Evolutionary conservation across 1,140 invertebrate species (phyloP), one percentile per base, ranked within the genome.

Genomic region (Drosophila kepulauana): DNA sequence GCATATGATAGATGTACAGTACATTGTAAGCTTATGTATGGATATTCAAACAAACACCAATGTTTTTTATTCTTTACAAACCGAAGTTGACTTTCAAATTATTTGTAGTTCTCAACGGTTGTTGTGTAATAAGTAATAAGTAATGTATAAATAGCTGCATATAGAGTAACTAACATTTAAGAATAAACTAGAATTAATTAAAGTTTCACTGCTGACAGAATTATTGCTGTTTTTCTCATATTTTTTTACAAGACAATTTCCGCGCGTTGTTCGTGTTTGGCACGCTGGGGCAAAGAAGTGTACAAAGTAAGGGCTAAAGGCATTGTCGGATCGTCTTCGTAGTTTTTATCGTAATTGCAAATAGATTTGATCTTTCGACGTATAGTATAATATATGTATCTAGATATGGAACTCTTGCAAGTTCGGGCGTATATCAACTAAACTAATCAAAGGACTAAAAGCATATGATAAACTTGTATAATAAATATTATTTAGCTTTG

Each of bases 41-140:
- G 49, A 75, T 82, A 88, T 89, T 89, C 51, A 65, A 69, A 89
- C 84, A 89, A 84, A 88, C 84, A 88, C 85, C 84, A 88, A 81
- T 73, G 73, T 88, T 75, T 86, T 67, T 82, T 77, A 80, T 68
- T 7, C 67, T 84, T 77, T 67, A 77, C 75, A 66, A 75, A 75
- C 67, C 77, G 76, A 56, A 73, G 77, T 45, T 16, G 20, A 58
- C 41, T 64, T 70, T 65, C 8, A 45, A 52, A 13, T 25, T 52
- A 43, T n/a, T 13, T 5, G 48, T 38, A 52, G 56, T 48, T 61
- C 5, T 30, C 48, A 59, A 46, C 64, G 64, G 64, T 65, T 46
- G 57, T 59, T 64, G 43, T 52, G 75, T 73, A 79, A 51, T 52
- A 52, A 25, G 75, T 73, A 79, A 51, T 52, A 52, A 25, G 48